A percentile compares a stretch with the other conserved stretches of the same genome.
phyloP scores from a whole-genome alignment of 2,888 invertebrate genomes.

The Mimachlamys varia region DNA sequence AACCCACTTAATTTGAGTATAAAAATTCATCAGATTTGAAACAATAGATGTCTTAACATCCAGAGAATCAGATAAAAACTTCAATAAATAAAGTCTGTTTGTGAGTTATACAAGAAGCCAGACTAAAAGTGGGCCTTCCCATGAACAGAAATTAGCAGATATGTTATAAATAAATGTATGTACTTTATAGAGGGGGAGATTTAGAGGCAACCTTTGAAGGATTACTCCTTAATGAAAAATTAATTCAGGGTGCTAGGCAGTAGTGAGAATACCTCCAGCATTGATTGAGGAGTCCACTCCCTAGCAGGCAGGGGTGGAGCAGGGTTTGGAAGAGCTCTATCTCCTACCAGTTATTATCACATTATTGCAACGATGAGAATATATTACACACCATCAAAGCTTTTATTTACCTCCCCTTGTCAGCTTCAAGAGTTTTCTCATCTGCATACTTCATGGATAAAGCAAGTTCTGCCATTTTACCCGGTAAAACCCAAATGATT shows the following conservation, averaged over 20 bases:
- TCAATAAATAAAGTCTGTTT: not conserved
- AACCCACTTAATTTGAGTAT: not conserved
- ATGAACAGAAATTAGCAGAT: slow-evolving; percentile 23
- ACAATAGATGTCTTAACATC: not conserved
- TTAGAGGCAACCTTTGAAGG: slow-evolving; percentile 6
- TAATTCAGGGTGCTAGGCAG: not conserved
- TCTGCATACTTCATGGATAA: too few species aligned
- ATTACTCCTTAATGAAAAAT: not conserved
- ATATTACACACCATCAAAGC: too few species aligned
- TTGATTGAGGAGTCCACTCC: not conserved
- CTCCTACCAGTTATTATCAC: not conserved
- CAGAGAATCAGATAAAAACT: not conserved
- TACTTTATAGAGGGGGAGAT: slow-evolving; percentile 30
- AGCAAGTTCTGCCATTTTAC: too few species aligned
- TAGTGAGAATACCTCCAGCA: slow-evolving; percentile 2
- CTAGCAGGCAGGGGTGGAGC: not conserved
- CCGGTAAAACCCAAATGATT: too few species aligned
- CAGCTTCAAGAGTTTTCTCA: too few species aligned
- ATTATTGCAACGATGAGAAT: too few species aligned
- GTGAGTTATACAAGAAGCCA: not conserved
- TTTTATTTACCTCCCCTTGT: too few species aligned
- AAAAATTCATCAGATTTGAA: not conserved
- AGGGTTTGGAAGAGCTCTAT: not conserved
- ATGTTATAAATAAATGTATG: slow-evolving; percentile 17
- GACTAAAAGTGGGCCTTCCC: not conserved